A percentile compares a stretch with the other conserved stretches of the same genome.
These are phyloP conservation scores for Pachypanchax playfairii DNA, from an alignment of 2,113 vertebrate genomes.

Conservation along the genomic window DNA sequence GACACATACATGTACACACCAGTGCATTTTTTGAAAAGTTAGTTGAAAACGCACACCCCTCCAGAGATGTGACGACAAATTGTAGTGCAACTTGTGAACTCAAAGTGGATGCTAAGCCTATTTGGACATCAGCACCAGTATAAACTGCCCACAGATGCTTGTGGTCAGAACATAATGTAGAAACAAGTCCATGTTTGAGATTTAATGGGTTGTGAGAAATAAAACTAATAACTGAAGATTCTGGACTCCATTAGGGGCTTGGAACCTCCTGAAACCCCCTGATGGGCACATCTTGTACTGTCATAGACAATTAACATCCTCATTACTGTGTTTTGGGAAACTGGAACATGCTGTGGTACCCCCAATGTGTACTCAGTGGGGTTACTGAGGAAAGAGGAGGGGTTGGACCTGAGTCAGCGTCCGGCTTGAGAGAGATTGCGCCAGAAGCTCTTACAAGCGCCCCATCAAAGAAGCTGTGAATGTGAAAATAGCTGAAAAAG, in stretches of 20 bases:
- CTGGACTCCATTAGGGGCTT: conserved; percentile 61
- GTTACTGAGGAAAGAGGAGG: conserved; percentile 47
- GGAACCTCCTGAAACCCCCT: conserved; percentile 46
- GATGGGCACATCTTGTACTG: conserved; percentile 72
- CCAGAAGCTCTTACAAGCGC: conserved; percentile 38
- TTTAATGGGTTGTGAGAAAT: conserved; percentile 62
- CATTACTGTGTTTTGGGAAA: conserved; percentile 76
- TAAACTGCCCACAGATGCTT: conserved; percentile 42
- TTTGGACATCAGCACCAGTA: conserved; percentile 46
- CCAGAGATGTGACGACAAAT: conserved; percentile 54
- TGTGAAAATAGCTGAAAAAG: conserved; percentile 38
- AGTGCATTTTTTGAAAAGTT: conserved; percentile 60
- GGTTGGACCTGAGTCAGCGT: conserved; percentile 52
- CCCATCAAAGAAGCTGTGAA: conserved; percentile 26
- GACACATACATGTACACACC: conserved; percentile 63
- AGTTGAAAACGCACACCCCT: conserved; percentile 16
- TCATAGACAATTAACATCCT: conserved; percentile 80
- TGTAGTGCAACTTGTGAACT: conserved; percentile 50
- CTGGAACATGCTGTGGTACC: conserved; percentile 61
- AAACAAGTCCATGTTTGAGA: conserved; percentile 17
- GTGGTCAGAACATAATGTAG: conserved; percentile 34
- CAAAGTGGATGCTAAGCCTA: conserved; percentile 32
- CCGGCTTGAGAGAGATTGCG: conserved; percentile 32
- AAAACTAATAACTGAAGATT: conserved; percentile 57
- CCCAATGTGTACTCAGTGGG: conserved; percentile 58